These are phyloP conservation scores for Adoxophyes honmai DNA, from an alignment of 1,140 invertebrate genomes.

Conservation along the genomic window DNA sequence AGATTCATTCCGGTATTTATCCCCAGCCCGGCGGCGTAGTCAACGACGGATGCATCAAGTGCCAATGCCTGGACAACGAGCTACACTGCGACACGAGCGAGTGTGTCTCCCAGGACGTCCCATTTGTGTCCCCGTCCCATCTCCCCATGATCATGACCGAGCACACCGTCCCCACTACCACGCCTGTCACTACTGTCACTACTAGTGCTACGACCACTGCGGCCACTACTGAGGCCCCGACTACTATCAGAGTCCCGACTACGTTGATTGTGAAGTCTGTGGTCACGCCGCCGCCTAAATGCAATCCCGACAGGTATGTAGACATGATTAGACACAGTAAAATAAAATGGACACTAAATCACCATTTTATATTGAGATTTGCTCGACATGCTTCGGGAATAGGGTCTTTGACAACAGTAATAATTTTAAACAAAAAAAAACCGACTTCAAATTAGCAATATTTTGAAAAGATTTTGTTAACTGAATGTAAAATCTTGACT, in stretches of 20 bases:
- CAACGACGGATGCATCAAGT: conserved; percentile 81
- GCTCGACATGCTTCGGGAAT: no score
- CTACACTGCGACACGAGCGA: conserved; percentile 80
- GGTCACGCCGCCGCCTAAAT: conserved; percentile 59
- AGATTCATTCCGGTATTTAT: conserved; percentile 2
- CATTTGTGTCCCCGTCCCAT: conserved; percentile 26
- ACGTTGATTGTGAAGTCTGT: conserved; percentile 43
- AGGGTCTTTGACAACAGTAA: no score
- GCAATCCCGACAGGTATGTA: conserved; percentile 51
- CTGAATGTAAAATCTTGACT: no score
- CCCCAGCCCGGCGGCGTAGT: conserved; percentile 79
- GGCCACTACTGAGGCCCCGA: conserved; percentile 1
- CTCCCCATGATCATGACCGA: conserved; percentile 26
- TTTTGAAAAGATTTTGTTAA: no score
- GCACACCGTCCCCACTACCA: conserved; percentile 16
- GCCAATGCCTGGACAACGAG: conserved; percentile 87
- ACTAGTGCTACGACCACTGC: conserved; percentile 17
- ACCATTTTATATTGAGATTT: no score
- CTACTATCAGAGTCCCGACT: conserved; percentile 25
- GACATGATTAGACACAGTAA: no score
- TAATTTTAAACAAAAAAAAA: no score
- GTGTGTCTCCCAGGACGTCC: conserved; percentile 48
- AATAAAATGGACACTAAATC: no score
- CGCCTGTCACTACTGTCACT: no score
- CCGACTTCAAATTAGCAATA: no score